Conservation (phyloP, 1,140 invertebrate genomes). For the Rhopalosiphum maidis region DNA sequence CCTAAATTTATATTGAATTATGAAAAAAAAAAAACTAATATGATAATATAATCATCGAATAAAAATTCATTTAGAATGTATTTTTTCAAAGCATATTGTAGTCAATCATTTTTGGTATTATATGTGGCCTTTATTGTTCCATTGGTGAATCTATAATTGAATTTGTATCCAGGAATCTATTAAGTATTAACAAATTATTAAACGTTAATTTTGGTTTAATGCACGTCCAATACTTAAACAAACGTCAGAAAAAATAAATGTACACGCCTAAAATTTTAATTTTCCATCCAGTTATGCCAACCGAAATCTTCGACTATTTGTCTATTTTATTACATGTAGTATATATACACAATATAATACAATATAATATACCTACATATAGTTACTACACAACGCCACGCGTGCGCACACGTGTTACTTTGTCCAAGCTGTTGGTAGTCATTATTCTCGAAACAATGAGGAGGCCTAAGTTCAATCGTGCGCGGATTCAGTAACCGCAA, state of each 20-base stretch:
- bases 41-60: neutral
- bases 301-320: neutral
- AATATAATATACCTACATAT: no score
- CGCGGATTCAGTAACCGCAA: conserved; percentile 49
- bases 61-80: neutral
- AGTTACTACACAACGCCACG: neutral
- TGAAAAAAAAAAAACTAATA: neutral
- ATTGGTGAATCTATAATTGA: neutral
- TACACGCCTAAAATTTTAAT: conserved; percentile 9
- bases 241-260: neutral
- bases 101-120: neutral
- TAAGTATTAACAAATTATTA: neutral
- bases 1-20: neutral
- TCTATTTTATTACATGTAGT: neutral
- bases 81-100: neutral
- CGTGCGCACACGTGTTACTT: conserved; percentile 7
- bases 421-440: neutral
- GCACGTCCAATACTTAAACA: neutral
- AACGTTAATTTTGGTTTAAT: neutral
- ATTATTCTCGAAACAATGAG: conserved; percentile 43
- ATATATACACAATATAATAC: neutral
- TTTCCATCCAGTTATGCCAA: neutral
- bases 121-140: neutral
- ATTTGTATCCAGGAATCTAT: neutral
- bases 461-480: conserved; percentile 54